Conservation (phyloP, 2,113 vertebrate species). For the Chloebia gouldiae region DNA sequence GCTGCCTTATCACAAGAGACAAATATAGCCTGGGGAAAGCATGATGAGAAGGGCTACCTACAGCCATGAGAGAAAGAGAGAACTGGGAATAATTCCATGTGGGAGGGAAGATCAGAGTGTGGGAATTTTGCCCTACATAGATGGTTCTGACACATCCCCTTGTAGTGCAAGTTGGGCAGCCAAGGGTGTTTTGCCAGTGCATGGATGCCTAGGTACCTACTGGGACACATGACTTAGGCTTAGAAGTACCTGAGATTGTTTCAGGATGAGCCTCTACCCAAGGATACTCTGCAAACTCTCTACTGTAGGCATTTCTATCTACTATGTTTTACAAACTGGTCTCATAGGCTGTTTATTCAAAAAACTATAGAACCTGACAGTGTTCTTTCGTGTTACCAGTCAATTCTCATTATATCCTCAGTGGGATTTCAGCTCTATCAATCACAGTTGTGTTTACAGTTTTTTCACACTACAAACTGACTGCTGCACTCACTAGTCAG, state of each 20-base stretch:
- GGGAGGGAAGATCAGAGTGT: neutral
- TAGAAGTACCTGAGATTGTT: neutral
- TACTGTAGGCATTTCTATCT: neutral
- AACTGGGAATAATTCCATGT: neutral
- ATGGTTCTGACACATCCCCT: neutral
- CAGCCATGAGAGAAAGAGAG: neutral
- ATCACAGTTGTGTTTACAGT: neutral
- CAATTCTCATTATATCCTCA: neutral
- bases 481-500: neutral
- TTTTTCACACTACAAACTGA: neutral
- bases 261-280: neutral
- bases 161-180: neutral
- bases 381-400: neutral
- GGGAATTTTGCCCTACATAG: neutral
- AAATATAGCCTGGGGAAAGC: neutral
- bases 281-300: neutral
- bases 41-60: neutral
- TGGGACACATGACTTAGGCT: neutral
- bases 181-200: neutral
- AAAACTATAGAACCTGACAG: neutral
- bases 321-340: neutral
- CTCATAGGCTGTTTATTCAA: neutral
- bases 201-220: neutral
- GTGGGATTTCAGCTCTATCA: neutral
- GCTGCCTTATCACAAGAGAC: constrained; percentile 10